phyloP scores from a whole-genome alignment of 2,113 vertebrate species.

The Mobula hypostoma region DNA sequence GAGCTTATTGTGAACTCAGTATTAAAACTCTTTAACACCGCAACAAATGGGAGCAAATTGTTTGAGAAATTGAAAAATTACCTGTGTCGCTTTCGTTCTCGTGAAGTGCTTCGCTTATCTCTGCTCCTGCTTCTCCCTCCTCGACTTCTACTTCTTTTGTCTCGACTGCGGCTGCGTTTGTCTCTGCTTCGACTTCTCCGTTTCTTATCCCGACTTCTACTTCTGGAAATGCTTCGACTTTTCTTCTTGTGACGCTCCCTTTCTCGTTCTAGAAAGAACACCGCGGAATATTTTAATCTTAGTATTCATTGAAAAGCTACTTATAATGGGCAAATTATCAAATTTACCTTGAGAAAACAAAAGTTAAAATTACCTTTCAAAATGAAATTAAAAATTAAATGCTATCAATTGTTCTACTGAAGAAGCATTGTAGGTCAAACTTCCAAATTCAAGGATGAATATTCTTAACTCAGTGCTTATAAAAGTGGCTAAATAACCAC shows the following conservation, averaged over 20 bases:
- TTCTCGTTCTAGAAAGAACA: constrained; percentile 53
- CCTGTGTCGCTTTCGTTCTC: constrained; percentile 63
- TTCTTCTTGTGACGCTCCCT: constrained; percentile 55
- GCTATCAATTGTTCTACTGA: not conserved
- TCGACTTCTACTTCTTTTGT: constrained; percentile 4
- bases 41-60: not conserved
- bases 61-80: constrained; percentile 21
- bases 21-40: not conserved
- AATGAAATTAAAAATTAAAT: not conserved
- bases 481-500: not conserved
- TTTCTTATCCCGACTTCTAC: constrained; percentile 48
- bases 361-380: not conserved
- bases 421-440: not conserved
- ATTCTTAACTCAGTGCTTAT: not conserved
- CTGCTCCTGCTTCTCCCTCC: constrained; percentile 47
- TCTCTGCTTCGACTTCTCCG: constrained; percentile 60
- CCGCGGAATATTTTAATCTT: not conserved
- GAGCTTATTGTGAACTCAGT: too few species aligned
- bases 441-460: not conserved
- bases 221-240: constrained; percentile 51
- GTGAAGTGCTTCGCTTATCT: constrained; percentile 54
- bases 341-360: not conserved
- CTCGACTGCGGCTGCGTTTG: constrained; percentile 51
- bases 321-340: not conserved
- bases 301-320: too few species aligned